phyloP scores from a whole-genome alignment of 2,797 vertebrate species.

The Sebastes goodei region DNA sequence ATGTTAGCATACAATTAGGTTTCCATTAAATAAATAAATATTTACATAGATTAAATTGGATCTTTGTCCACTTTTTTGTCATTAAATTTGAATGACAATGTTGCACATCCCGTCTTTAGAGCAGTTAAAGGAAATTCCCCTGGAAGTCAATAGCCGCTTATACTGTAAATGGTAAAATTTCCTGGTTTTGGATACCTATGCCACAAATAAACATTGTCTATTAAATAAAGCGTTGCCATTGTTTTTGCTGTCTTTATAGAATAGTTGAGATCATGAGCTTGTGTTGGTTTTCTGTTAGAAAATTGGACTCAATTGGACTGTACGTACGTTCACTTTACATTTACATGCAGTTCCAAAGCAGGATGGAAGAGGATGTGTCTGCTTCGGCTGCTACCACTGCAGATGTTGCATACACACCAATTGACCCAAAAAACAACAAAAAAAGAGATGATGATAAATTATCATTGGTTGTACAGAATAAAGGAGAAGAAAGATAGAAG shows the following conservation, averaged over 20 bases:
- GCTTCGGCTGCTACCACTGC: conserved; percentile 14
- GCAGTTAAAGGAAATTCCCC: not conserved
- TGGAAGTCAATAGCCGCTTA: not conserved
- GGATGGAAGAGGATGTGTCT: conserved; percentile 2
- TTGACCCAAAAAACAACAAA: not conserved
- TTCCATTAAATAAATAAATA: not conserved
- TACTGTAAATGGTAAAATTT: not conserved
- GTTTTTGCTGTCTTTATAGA: not conserved
- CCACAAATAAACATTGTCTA: not conserved
- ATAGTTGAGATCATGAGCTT: not conserved
- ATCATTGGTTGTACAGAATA: not conserved
- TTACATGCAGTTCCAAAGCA: conserved; percentile 21
- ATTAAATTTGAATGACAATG: not conserved
- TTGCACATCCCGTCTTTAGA: not conserved
- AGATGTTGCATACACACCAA: conserved; percentile 2
- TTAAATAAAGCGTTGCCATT: not conserved
- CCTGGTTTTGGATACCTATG: not conserved
- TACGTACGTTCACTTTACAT: conserved; percentile 6
- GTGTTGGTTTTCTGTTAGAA: not conserved
- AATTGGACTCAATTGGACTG: not conserved
- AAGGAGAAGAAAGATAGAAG: not conserved
- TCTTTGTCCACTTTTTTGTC: not conserved
- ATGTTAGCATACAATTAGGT: not conserved
- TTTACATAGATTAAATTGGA: not conserved
- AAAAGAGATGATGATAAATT: not conserved